Base-by-base conservation (phyloP, 2,888 invertebrate species). In the Apamea anceps region DNA sequence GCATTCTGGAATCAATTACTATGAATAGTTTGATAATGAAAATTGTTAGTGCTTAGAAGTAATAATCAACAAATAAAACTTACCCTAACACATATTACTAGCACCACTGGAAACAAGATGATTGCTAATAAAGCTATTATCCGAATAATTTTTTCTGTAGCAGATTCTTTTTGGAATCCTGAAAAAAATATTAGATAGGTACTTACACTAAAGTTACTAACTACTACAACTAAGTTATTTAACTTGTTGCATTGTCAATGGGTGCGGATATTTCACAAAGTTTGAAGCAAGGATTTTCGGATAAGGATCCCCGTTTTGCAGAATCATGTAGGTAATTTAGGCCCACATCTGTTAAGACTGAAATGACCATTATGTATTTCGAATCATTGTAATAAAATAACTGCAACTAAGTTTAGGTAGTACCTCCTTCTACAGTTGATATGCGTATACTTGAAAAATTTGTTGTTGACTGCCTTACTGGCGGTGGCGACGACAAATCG, bases 11-110 rank as follows among this genome's bases (percentile, higher is more conserved):
- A 65, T 65, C 12, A 65, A 37, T 65, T 13, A 66, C 13, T 25
- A 42, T 66, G 66, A 66, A 8, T 25, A 42, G 42, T 42, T 37
- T 13, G 13, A 12, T 37, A 12, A 12, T 32, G 21, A 37, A 65
- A 12, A 37, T 13, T 65, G 18, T 28, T 45, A 67, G 25, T 42
- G 42, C n/a, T 15, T n/a, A 67, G 18, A 62, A 83, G 45, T 51
- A 68, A 42, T n/a, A 45, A 8, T 48, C 25, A 65, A 51, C 4
- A 66, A n/a, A 45, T 65, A 54, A 71, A 75, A 87, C 92, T 92
- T 80, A 94, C 94, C 90, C 89, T 91, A 77, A 94, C 91, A 77
- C 93, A 92, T 74, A 90, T 78, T 2, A 93, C 0, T 13, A 94
- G 81, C 5, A 87, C n/a, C 1, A 94, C 1, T n/a, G 94, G 94